These are phyloP conservation scores for Vidua chalybeata DNA, from an alignment of 2,113 vertebrate species.

Conservation along the genomic window DNA sequence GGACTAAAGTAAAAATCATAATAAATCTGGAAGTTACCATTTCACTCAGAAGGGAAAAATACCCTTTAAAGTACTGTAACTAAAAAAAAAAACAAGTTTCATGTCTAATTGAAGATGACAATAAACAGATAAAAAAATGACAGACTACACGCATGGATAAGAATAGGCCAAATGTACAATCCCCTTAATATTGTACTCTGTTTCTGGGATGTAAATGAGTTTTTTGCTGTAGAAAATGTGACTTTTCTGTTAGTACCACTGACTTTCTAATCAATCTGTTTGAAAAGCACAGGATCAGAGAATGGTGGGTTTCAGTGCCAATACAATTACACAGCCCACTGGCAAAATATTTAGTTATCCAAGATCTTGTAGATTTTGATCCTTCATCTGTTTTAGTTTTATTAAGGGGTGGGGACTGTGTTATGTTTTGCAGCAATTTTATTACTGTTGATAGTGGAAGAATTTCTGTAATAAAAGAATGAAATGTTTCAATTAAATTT, in stretches of 20 bases:
- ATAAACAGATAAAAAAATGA: neutral
- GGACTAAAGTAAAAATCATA: neutral
- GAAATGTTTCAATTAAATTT: slow-evolving; percentile 51
- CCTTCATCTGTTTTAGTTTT: neutral
- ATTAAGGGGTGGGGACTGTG: neutral
- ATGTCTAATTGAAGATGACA: neutral
- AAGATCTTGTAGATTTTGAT: neutral
- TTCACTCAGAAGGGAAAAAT: neutral
- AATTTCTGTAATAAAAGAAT: slow-evolving; percentile 42
- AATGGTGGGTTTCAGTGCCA: rapidly evolving
- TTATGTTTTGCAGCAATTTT: neutral
- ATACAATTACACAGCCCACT: neutral
- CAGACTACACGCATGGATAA: neutral
- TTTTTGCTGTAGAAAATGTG: neutral
- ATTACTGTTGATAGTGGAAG: neutral
- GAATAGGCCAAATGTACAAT: neutral
- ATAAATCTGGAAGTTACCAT: neutral
- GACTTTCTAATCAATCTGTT: neutral
- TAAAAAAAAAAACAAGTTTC: neutral
- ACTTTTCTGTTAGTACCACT: neutral
- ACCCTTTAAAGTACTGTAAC: neutral
- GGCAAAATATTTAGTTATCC: neutral
- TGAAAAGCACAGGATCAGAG: neutral
- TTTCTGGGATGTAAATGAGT: neutral
- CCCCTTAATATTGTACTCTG: neutral